Conservation (phyloP, 2,113 vertebrate genomes). For the Phrynosoma platyrhinos region DNA sequence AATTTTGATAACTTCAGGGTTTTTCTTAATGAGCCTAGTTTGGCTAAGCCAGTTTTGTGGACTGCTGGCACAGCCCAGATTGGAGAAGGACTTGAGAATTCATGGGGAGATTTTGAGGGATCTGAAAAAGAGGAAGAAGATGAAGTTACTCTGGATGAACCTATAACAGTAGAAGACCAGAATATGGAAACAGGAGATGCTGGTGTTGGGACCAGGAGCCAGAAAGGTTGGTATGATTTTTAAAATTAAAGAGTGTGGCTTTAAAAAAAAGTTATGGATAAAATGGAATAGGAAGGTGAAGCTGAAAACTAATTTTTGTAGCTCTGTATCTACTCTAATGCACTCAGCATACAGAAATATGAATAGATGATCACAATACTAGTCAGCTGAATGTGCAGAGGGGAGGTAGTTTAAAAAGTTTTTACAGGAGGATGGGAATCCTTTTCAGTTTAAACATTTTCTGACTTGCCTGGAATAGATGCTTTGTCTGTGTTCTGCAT, state of each 20-base stretch:
- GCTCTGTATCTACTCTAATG: neutral
- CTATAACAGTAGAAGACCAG: slow-evolving; percentile 56
- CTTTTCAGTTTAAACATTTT: neutral
- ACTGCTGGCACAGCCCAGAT: slow-evolving; percentile 90
- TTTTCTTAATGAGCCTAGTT: slow-evolving; percentile 83
- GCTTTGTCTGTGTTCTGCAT: neutral
- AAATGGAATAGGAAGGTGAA: neutral
- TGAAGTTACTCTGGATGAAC: slow-evolving; percentile 64
- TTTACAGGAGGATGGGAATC: neutral
- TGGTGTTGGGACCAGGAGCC: slow-evolving; percentile 32
- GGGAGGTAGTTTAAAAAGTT: neutral
- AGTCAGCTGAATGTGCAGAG: neutral
- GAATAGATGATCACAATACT: neutral
- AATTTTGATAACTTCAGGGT: neutral
- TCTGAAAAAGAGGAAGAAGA: slow-evolving; percentile 81
- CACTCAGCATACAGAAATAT: neutral
- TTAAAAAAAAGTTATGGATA: neutral
- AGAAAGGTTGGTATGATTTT: slow-evolving; percentile 41
- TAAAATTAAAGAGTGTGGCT: neutral
- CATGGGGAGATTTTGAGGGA: slow-evolving; percentile 90
- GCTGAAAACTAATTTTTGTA: neutral
- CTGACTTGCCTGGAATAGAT: neutral
- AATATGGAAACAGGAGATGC: slow-evolving; percentile 60
- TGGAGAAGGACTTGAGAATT: slow-evolving; percentile 85
- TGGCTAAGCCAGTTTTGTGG: slow-evolving; percentile 82